Conservation (phyloP, 2,797 vertebrate species). For the Rhincodon typus region DNA sequence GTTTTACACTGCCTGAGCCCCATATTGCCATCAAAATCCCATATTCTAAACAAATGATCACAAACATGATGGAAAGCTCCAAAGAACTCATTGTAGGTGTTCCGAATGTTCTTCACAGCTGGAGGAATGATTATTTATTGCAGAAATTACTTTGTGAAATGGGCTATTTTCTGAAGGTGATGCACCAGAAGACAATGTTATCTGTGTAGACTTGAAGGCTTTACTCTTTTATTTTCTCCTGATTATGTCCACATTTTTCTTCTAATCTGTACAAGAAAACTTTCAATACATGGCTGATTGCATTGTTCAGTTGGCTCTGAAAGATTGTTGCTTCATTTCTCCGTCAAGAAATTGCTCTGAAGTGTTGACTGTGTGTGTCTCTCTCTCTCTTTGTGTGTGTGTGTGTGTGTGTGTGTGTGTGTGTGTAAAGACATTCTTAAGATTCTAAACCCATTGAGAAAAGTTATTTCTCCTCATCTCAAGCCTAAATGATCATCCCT, state of each 20-base stretch:
- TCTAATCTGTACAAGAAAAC: neutral
- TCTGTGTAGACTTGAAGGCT: too few relatives aligned
- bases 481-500: too few relatives aligned
- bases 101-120: neutral
- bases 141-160: neutral
- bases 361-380: neutral
- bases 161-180: neutral
- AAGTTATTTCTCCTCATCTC: too few relatives aligned
- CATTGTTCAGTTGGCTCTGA: neutral
- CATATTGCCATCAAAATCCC: neutral
- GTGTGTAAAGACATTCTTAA: neutral
- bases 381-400: neutral
- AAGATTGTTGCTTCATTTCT: neutral
- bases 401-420: neutral
- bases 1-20: neutral
- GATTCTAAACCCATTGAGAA: too few relatives aligned
- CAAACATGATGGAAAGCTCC: neutral
- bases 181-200: neutral
- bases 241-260: too few relatives aligned
- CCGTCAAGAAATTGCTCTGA: neutral
- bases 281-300: neutral
- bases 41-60: neutral
- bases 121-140: neutral
- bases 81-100: neutral
- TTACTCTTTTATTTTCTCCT: too few relatives aligned